phyloP scores from a whole-genome alignment of 53 echinoderm and acorn worm genomes.

The Paracentrotus lividus region DNA sequence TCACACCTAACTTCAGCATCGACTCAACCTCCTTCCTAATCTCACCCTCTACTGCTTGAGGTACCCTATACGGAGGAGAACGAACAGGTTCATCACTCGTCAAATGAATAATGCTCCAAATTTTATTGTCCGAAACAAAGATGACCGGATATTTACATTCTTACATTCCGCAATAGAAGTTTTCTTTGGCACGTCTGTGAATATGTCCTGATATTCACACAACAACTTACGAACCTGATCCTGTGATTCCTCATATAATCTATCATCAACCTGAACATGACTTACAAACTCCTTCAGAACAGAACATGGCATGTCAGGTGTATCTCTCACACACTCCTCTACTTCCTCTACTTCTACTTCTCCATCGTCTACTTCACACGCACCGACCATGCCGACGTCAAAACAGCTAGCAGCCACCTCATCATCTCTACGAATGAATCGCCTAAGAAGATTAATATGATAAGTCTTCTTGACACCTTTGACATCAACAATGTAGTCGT shows the following conservation, averaged over 20 bases:
- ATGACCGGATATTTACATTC: too few species aligned
- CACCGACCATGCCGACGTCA: not conserved
- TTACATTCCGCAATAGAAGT: too few species aligned
- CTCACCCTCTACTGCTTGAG: not conserved
- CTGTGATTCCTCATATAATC: not conserved
- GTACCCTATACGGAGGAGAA: not conserved
- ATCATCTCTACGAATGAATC: not conserved
- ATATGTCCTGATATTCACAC: too few species aligned
- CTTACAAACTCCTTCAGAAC: not conserved
- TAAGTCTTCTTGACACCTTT: slow-evolving; percentile 25
- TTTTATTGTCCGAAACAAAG: too few species aligned
- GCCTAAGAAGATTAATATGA: not conserved
- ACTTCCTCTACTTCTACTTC: not conserved
- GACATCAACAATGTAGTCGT: too few species aligned
- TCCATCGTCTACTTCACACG: not conserved
- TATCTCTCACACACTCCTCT: slow-evolving; percentile 3
- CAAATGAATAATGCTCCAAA: too few species aligned
- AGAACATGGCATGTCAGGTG: not conserved
- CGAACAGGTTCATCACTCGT: not conserved
- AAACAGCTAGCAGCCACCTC: not conserved
- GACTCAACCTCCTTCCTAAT: too few species aligned
- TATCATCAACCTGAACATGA: not conserved
- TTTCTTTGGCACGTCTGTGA: slow-evolving; percentile 74
- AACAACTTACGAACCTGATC: slow-evolving; percentile 1
- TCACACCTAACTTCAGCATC: not conserved